phyloP scores from a whole-genome alignment of 2,797 vertebrate genomes.

The Microchirus variegatus region DNA sequence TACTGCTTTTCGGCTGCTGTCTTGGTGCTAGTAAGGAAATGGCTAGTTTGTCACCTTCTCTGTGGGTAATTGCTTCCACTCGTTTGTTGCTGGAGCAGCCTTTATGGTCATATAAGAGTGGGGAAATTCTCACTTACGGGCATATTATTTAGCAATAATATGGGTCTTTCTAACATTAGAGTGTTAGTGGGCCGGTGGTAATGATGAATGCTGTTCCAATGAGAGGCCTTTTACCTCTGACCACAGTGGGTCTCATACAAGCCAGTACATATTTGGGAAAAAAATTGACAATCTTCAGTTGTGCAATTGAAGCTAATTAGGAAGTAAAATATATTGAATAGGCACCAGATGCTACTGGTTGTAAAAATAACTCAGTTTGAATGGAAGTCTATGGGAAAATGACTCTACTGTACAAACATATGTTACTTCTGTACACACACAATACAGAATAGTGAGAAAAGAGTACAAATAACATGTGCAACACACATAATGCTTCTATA shows the following conservation, averaged over 20 bases:
- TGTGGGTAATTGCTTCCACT: conserved; percentile 68
- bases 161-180: conserved; percentile 50
- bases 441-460: no score
- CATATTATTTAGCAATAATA: conserved; percentile 69
- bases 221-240: conserved; percentile 27
- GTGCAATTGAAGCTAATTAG: no score
- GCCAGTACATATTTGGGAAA: conserved; percentile 11
- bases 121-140: conserved; percentile 52
- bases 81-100: conserved; percentile 50
- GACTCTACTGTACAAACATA: no score
- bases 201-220: conserved; percentile 36
- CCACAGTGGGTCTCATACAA: conserved; percentile 6
- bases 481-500: no score
- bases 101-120: conserved; percentile 55
- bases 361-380: no score
- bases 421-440: no score
- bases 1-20: conserved; percentile 52
- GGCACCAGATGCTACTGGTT: no score
- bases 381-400: no score
- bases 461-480: no score
- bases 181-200: conserved; percentile 32
- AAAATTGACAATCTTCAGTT: no score
- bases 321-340: no score
- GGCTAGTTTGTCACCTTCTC: conserved; percentile 64
- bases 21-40: conserved; percentile 49